These are phyloP conservation scores for Agonopterix subpropinquella DNA, from an alignment of 2,888 invertebrate species.

Conservation along the genomic window DNA sequence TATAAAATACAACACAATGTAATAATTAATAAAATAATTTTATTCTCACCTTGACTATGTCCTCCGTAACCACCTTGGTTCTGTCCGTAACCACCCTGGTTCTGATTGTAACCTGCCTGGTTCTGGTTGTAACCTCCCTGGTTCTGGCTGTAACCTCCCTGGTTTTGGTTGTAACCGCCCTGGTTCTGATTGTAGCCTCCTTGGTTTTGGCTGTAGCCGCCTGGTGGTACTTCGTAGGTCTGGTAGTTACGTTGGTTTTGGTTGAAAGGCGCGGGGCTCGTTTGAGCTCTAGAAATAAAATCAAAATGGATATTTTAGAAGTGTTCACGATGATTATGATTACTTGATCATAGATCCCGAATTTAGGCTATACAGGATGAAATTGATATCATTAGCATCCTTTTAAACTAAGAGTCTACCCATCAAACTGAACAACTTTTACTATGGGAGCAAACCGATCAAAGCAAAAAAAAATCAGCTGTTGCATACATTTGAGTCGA, in stretches of 20 bases:
- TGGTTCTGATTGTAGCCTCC: conserved; percentile 8
- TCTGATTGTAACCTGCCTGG: conserved; percentile 11
- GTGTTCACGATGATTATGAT: too few relatives aligned
- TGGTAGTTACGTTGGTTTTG: conserved; percentile 44
- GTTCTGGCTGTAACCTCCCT: conserved; percentile 7
- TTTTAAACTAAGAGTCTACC: too few relatives aligned
- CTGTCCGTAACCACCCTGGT: conserved; percentile 10
- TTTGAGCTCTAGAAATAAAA: conserved; percentile 35
- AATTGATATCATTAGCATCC: too few relatives aligned
- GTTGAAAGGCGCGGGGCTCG: conserved; percentile 29
- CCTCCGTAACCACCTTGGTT: conserved; percentile 9
- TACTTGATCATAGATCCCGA: too few relatives aligned
- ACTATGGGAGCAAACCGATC: too few relatives aligned
- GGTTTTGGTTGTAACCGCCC: conserved; percentile 7
- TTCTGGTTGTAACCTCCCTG: conserved; percentile 15
- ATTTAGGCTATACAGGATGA: too few relatives aligned
- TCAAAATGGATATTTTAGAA: too few relatives aligned
- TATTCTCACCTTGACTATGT: conserved; percentile 11
- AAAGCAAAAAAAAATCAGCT: too few relatives aligned
- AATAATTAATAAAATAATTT: neutral
- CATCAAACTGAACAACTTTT: too few relatives aligned
- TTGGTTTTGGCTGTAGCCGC: conserved; percentile 38
- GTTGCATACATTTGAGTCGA: too few relatives aligned
- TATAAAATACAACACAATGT: neutral
- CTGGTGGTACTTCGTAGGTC: conserved; percentile 52